Evolutionary conservation across 2,888 invertebrate genomes (phyloP).

Genomic region (Bugulina stolonifera): DNA sequence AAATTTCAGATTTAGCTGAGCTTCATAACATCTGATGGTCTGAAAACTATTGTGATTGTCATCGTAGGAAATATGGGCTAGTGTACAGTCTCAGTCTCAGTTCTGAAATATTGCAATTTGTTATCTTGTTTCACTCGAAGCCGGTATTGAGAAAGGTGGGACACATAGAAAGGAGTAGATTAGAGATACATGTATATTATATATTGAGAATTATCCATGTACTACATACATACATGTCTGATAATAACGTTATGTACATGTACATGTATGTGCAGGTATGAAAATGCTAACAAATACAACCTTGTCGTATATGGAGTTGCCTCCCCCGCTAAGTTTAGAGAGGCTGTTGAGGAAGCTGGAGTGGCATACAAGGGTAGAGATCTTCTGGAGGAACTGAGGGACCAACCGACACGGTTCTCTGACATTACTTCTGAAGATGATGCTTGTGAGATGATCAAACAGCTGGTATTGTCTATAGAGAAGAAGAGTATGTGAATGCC

Average conservation of each 20-base stretch:
- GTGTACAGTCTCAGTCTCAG: too few species aligned
- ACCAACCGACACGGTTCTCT: neutral
- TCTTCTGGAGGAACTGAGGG: neutral
- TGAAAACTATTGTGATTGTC: too few species aligned
- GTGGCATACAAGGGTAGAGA: constrained; percentile 31
- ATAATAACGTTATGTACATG: too few species aligned
- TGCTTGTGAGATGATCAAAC: neutral
- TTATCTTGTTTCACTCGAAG: too few species aligned
- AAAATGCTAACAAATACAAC: neutral
- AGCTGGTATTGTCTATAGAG: neutral
- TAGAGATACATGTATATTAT: constrained; percentile 13
- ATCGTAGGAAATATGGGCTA: too few species aligned
- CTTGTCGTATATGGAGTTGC: constrained; percentile 52
- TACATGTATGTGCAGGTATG: neutral
- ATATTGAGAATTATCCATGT: neutral
- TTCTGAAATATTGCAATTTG: too few species aligned
- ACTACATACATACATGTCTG: too few species aligned
- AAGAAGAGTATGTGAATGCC: too few species aligned
- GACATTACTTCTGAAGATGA: neutral
- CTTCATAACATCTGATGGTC: too few species aligned
- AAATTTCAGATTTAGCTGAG: too few species aligned
- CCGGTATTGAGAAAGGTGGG: too few species aligned
- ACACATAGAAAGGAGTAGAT: too few species aligned
- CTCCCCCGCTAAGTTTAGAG: constrained; percentile 53
- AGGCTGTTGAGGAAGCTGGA: constrained; percentile 45